These are phyloP conservation scores for Proteles cristata DNA, from an alignment of 2,113 vertebrate species.

Conservation along the genomic window DNA sequence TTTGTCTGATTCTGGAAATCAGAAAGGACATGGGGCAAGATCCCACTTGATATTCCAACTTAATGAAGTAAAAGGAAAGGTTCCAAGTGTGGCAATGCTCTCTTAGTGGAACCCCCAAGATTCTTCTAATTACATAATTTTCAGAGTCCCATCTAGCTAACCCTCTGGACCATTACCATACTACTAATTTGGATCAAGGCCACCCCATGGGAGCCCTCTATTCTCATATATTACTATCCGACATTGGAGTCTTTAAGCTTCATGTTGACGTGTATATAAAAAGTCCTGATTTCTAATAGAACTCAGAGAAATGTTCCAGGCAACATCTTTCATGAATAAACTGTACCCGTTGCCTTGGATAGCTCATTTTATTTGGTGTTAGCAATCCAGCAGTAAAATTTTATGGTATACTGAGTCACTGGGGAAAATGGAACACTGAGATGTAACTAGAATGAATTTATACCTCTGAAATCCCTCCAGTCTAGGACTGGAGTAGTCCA, in stretches of 20 bases:
- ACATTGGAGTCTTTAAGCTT: not conserved
- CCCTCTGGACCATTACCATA: not conserved
- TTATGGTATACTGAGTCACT: not conserved
- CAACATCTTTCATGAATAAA: slow-evolving; percentile 4
- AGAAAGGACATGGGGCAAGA: not conserved
- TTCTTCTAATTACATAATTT: not conserved
- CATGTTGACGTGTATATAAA: not conserved
- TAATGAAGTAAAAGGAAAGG: not conserved
- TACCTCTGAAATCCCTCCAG: not conserved
- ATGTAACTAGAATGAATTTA: not conserved
- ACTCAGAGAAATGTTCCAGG: not conserved
- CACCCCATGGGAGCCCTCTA: not conserved
- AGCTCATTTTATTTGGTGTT: not conserved
- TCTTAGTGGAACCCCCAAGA: not conserved
- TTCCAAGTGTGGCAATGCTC: not conserved
- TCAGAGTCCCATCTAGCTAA: not conserved
- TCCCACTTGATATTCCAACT: not conserved
- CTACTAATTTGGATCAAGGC: not conserved
- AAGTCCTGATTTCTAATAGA: not conserved
- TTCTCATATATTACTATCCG: not conserved
- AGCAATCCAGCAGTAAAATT: not conserved
- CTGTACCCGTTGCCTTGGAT: not conserved
- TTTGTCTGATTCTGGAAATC: not conserved
- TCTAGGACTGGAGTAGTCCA: not conserved
- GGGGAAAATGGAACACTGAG: not conserved